Evolutionary conservation across 2,797 vertebrate genomes (phyloP).

Genomic region (Prionace glauca): DNA sequence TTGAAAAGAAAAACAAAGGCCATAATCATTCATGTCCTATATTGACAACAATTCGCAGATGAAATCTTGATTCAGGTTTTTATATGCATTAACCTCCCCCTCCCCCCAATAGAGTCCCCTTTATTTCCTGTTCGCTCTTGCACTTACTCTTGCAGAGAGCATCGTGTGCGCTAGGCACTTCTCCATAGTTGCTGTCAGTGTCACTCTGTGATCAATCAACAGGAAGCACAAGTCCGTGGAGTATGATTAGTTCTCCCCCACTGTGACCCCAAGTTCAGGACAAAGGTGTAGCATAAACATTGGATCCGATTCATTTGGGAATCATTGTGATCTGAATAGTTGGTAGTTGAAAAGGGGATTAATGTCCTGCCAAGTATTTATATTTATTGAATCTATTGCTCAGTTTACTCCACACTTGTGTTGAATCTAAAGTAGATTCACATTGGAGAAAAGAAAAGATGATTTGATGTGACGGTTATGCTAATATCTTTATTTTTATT

Average conservation of each 20-base stretch:
- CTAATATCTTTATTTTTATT: constrained; percentile 3
- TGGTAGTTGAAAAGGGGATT: constrained; percentile 4
- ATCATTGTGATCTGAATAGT: background rate
- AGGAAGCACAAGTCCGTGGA: background rate
- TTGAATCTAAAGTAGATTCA: constrained; percentile 19
- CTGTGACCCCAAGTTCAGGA: constrained; percentile 18
- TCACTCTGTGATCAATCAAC: constrained; percentile 14
- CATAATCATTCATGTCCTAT: background rate
- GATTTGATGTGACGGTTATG: background rate
- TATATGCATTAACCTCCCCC: background rate
- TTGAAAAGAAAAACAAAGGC: constrained; percentile 23
- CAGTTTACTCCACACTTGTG: background rate
- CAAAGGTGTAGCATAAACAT: background rate
- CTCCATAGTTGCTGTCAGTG: background rate
- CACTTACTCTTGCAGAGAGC: background rate
- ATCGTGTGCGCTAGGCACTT: background rate
- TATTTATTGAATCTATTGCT: background rate
- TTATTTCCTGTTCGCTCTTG: background rate
- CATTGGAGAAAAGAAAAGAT: background rate
- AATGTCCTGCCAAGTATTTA: background rate
- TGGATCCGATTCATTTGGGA: constrained; percentile 13
- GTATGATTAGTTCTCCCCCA: constrained; percentile 19
- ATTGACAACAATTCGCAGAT: background rate
- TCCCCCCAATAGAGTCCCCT: background rate
- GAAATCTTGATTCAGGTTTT: constrained; percentile 24